Conservation (phyloP, 2,113 vertebrate genomes). For the Mugil cephalus region DNA sequence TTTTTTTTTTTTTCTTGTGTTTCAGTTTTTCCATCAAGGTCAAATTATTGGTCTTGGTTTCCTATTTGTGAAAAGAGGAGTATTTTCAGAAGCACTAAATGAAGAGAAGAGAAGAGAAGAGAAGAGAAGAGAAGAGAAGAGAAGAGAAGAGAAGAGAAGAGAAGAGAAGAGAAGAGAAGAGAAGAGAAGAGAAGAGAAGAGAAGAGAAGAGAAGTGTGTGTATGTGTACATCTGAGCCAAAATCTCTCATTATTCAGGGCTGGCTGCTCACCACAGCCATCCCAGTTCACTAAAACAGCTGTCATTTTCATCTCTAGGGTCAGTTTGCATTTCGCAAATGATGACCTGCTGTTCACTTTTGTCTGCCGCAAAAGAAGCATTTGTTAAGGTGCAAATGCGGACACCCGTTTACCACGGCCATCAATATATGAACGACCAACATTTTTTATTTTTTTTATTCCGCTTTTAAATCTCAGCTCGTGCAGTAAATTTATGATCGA, state of each 20-base stretch:
- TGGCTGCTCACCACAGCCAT: slow-evolving; percentile 57
- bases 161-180: slow-evolving; percentile 16
- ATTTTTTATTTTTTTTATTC: not conserved
- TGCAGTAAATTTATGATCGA: slow-evolving; percentile 53
- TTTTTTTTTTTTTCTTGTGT: not conserved
- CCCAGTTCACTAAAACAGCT: slow-evolving; percentile 68
- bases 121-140: slow-evolving; percentile 8
- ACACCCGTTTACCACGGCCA: slow-evolving; percentile 8
- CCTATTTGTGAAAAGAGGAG: not conserved
- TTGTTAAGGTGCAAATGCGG: slow-evolving; percentile 38
- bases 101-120: slow-evolving; percentile 10
- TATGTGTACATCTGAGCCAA: slow-evolving; percentile 34
- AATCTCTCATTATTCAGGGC: slow-evolving; percentile 59
- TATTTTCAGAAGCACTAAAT: not conserved
- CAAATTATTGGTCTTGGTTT: slow-evolving; percentile 2
- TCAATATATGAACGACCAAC: not conserved
- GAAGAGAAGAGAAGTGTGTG: no score
- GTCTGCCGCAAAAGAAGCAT: slow-evolving; percentile 35
- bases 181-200: slow-evolving; percentile 7
- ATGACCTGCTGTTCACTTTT: slow-evolving; percentile 63
- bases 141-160: slow-evolving; percentile 10
- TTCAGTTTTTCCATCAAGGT: slow-evolving; percentile 46
- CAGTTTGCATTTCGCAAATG: slow-evolving; percentile 61
- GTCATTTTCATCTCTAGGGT: slow-evolving; percentile 68
- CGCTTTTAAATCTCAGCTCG: slow-evolving; percentile 25